Base-by-base conservation (phyloP, 1,140 invertebrate species). In the Sminthurides bifidus region DNA sequence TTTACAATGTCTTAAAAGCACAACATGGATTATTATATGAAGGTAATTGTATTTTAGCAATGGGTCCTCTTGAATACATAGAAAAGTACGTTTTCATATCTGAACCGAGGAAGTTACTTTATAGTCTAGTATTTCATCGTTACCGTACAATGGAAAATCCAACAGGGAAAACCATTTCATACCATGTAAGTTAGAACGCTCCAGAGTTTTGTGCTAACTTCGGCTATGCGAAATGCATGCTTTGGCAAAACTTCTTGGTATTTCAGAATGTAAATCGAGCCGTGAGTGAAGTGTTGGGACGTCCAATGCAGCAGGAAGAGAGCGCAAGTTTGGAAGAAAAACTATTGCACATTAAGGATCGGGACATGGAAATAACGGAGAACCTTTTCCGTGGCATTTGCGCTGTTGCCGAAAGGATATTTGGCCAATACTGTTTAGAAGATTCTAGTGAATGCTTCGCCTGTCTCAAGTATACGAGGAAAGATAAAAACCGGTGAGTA, bases 81-180 rank as follows among this genome's bases (percentile, higher is more conserved):
- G 23, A 17, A 41, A 48, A 60, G 2, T 58, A 60, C 19, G 54
- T 63, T 1, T 37, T 27, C 10, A 58, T 63, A 19, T 55, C 44
- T 37, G 51, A 58, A 37, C 38, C 54, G 1, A 31, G 61, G 24
- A 51, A 50, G 30, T 52, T 56, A 52, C 29, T 63, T 26, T 63
- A 63, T 26, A 56, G 50, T 35, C 35, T 63, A 4, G 54, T 63
- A 0, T 63, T 57, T 40, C 54, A 60, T 26, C 27, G 61, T 12
- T 59, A 52, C 37, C 44, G 58, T 0, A 63, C 46, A 17, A 37
- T 58, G 19, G 58, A 60, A 43, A 63, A 63, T 48, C 61, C 61
- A 12, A 60, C 58, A 1, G 52, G 55, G 41, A 60, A 56, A 23
- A 29, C 29, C 1, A 63, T 63, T 19, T 51, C 53, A 15, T 37